Base-by-base conservation (phyloP, 2,113 vertebrate genomes). In the Melanotaenia duboulayi region DNA sequence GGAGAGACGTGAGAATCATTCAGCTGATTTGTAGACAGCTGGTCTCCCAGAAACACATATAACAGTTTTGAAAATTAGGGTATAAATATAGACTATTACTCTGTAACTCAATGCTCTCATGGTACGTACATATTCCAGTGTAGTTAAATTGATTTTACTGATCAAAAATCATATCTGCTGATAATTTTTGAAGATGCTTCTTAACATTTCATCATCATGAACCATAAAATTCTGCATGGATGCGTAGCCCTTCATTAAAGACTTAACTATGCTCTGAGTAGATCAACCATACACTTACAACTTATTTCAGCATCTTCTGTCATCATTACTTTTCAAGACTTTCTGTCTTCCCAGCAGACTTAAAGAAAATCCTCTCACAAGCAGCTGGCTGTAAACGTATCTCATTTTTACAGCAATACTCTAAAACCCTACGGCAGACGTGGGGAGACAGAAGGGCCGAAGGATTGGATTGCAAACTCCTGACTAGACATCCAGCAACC, bases 271-370 rank as follows among this genome's bases (percentile, higher is more conserved):
- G 62, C 55, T 68, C 24, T 7, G 24, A 54, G 13, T 52, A 49
- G 35, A 17, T 44, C 39, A 61, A 14, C 40, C 14, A 24, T 35
- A 65, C 25, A 17, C 60, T 44, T 62, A 65, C 60, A 80, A 56
- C 22, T 44, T 32, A 28, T 54, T 76, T 71, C 57, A 70, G 42
- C 7, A 22, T 10, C 44, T 24, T 24, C 19, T 37, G 16, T 28
- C 49, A 35, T 72, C 80, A 76, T 76, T 74, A 66, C 61, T 73
- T 78, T 85, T 84, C 71, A 80, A 72, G 69, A 81, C 14, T 61
- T 76, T 75, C 42, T 69, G 23, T 51, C 39, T 55, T 73, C 84
- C 74, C 63, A 39, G 32, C 20, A 75, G 78, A 81, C 19, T 28
- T 52, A 16, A 49, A 75, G 39, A 50, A 76, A 79, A 80, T 51